Percentiles rank a stretch among this genome's conserved stretches.
Evolutionary conservation across 2,113 vertebrate genomes (phyloP).

Genomic region (Chaetodon auriga): DNA sequence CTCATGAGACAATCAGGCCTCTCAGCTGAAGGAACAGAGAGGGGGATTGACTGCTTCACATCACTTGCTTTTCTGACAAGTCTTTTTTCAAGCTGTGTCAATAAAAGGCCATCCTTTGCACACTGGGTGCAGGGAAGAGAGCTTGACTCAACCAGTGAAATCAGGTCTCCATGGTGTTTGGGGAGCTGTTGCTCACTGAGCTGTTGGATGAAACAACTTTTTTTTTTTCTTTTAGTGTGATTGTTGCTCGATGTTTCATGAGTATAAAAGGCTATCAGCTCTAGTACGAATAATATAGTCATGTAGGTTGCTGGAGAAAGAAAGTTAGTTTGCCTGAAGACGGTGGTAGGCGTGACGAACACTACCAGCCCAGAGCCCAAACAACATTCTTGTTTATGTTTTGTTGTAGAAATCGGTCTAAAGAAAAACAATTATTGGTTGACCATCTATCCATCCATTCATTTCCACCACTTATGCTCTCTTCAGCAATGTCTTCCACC

Average conservation of each 20-base stretch:
- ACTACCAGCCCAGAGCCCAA: background rate
- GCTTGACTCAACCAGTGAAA: conserved; percentile 41
- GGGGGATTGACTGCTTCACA: conserved; percentile 48
- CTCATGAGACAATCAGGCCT: conserved; percentile 60
- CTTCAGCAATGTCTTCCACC: background rate
- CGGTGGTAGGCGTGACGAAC: background rate
- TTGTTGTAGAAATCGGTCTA: background rate
- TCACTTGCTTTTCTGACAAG: conserved; percentile 54
- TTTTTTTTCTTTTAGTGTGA: background rate
- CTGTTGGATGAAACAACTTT: conserved; percentile 30
- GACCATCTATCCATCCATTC: background rate
- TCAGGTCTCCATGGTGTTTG: conserved; percentile 18
- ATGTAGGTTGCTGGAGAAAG: background rate
- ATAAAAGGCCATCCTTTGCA: conserved; percentile 49
- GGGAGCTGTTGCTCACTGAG: conserved; percentile 20
- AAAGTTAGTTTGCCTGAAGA: background rate
- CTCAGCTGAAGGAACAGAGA: conserved; percentile 38
- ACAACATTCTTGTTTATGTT: background rate
- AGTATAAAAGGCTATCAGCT: conserved; percentile 2
- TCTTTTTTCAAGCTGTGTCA: conserved; percentile 45
- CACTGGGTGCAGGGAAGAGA: conserved; percentile 4
- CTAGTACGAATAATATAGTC: background rate
- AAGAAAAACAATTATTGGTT: background rate
- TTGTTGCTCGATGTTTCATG: background rate
- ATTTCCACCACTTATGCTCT: background rate